These are phyloP conservation scores for Phortica magna DNA, from an alignment of 2,888 invertebrate species.

Conservation along the genomic window DNA sequence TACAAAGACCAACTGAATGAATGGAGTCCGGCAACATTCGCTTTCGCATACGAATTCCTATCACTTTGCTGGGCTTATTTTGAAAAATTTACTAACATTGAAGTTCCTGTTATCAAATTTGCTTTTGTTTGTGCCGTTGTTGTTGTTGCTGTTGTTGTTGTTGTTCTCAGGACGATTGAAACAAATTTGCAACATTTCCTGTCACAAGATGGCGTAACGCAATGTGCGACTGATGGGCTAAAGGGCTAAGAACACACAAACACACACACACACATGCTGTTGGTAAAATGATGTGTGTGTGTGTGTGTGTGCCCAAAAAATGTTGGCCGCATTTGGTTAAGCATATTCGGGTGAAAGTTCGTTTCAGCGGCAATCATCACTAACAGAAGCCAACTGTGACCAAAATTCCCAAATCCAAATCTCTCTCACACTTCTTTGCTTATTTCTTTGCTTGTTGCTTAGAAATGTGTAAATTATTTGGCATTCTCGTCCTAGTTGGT, in stretches of 20 bases:
- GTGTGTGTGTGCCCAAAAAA: background rate
- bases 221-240: background rate
- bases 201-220: constrained; percentile 24
- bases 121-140: background rate
- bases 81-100: constrained; percentile 22
- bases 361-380: background rate
- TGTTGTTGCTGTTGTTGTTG: background rate
- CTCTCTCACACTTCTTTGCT: background rate
- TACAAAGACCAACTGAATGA: constrained; percentile 10
- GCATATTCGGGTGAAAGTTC: background rate
- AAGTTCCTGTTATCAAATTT: background rate
- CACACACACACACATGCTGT: too few species aligned
- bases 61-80: constrained; percentile 1
- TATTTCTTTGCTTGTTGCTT: background rate
- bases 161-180: background rate
- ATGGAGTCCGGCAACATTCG: constrained; percentile 2
- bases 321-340: constrained; percentile 31
- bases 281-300: background rate
- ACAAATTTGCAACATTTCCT: constrained; percentile 30
- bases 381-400: background rate
- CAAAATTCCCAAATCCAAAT: background rate
- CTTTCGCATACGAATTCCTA: background rate
- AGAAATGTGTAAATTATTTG: constrained; percentile 27
- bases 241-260: background rate
- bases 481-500: background rate